Conservation (phyloP, 2,797 vertebrate species). For the Tauraco hartlaubi region DNA sequence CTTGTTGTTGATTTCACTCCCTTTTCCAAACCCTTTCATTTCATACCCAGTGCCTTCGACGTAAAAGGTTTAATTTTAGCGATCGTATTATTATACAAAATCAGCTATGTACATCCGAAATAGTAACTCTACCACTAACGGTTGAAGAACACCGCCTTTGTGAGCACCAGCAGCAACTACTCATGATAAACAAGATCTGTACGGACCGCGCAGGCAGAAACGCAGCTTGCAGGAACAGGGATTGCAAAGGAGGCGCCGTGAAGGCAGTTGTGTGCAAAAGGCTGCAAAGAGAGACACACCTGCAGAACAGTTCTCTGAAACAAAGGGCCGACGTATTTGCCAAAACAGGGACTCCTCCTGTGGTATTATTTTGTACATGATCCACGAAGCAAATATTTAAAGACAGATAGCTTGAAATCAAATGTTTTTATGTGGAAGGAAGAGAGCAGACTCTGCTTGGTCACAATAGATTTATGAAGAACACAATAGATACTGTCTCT, state of each 20-base stretch:
- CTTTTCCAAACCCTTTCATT: background rate
- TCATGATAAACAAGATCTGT: background rate
- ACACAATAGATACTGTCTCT: background rate
- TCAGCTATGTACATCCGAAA: background rate
- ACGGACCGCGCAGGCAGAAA: background rate
- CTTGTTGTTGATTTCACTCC: constrained; percentile 32
- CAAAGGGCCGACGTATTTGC: background rate
- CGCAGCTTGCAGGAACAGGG: background rate
- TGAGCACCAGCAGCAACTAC: background rate
- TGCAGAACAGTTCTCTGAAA: background rate
- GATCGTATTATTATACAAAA: background rate
- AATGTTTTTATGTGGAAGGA: background rate
- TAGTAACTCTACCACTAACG: background rate
- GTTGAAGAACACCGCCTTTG: background rate
- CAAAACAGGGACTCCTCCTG: background rate
- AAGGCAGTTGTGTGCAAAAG: background rate
- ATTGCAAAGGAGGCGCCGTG: background rate
- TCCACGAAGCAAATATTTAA: background rate
- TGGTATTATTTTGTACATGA: background rate
- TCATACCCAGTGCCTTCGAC: background rate
- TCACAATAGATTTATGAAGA: background rate
- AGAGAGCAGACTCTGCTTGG: background rate
- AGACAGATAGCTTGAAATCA: background rate
- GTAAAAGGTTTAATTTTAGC: constrained; percentile 18
- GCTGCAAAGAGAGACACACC: background rate